These are phyloP conservation scores for Cistogaster globosa DNA, from an alignment of 2,888 invertebrate species.

Conservation along the genomic window DNA sequence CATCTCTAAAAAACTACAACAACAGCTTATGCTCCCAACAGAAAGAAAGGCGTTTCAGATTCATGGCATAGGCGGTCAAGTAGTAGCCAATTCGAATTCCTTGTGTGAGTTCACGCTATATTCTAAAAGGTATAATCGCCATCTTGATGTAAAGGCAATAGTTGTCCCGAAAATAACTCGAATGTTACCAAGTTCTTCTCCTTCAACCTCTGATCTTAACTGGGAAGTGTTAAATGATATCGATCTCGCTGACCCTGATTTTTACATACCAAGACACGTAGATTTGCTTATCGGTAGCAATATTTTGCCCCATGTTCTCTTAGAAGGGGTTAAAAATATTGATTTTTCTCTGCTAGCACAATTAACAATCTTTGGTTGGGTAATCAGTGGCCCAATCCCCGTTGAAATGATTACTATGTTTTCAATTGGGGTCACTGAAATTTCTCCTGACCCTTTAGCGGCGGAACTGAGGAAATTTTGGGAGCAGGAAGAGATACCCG, in stretches of 20 bases:
- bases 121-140: no score
- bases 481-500: no score
- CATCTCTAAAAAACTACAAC: no score
- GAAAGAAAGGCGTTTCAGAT: no score
- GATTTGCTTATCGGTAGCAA: slow-evolving; percentile 49
- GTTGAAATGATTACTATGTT: slow-evolving; percentile 14
- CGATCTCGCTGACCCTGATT: slow-evolving; percentile 32
- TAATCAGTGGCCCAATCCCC: slow-evolving; percentile 39
- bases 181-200: not conserved
- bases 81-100: no score
- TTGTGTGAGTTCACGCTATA: no score
- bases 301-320: slow-evolving; percentile 15
- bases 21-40: no score
- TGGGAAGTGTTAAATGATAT: not conserved
- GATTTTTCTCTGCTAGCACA: slow-evolving; percentile 30
- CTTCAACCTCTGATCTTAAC: not conserved
- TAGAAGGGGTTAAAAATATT: slow-evolving; percentile 18
- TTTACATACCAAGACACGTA: not conserved
- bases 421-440: slow-evolving; percentile 24
- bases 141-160: no score
- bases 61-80: no score
- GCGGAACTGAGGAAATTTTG: no score
- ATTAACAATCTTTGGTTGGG: slow-evolving; percentile 43
- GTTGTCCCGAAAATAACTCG: no score
- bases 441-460: not conserved